These are phyloP conservation scores for Arbacia lixula DNA, from an alignment of 53 echinoderm and acorn worm species.

Conservation along the genomic window DNA sequence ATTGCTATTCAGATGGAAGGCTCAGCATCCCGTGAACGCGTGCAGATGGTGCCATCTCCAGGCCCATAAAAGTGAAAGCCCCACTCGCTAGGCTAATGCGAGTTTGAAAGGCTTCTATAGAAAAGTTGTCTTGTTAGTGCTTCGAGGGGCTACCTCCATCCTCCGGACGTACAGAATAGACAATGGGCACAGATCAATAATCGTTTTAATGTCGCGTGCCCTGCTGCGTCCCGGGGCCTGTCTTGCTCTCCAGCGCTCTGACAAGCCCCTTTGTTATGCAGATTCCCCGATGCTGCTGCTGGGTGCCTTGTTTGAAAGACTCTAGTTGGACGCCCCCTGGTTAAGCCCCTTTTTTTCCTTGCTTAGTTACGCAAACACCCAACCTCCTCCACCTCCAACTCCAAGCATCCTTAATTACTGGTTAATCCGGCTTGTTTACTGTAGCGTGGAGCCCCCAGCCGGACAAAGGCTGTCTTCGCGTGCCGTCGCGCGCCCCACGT, in stretches of 20 bases:
- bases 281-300: conserved; percentile 28
- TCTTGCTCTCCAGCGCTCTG: not conserved
- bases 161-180: conserved; percentile 1
- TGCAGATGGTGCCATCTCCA: conserved; percentile 33
- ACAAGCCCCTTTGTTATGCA: conserved; percentile 30
- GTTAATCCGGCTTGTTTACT: conserved; percentile 30
- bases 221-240: not conserved
- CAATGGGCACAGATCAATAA: conserved; percentile 42
- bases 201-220: conserved; percentile 56
- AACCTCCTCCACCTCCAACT: not conserved
- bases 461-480: conserved; percentile 30
- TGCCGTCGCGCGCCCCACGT: conserved; percentile 36
- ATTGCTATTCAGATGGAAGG: conserved; percentile 36
- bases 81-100: conserved; percentile 7
- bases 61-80: conserved; percentile 18
- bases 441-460: conserved; percentile 19
- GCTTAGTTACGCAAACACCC: conserved; percentile 33
- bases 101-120: conserved; percentile 40
- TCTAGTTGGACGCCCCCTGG: conserved; percentile 12
- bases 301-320: not conserved
- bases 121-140: conserved; percentile 6
- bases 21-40: conserved; percentile 39
- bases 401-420: conserved; percentile 32
- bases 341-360: not conserved
- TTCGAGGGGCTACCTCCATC: conserved; percentile 18